These are phyloP conservation scores for Sisor rabdophorus DNA, from an alignment of 2,113 vertebrate species.

Conservation along the genomic window DNA sequence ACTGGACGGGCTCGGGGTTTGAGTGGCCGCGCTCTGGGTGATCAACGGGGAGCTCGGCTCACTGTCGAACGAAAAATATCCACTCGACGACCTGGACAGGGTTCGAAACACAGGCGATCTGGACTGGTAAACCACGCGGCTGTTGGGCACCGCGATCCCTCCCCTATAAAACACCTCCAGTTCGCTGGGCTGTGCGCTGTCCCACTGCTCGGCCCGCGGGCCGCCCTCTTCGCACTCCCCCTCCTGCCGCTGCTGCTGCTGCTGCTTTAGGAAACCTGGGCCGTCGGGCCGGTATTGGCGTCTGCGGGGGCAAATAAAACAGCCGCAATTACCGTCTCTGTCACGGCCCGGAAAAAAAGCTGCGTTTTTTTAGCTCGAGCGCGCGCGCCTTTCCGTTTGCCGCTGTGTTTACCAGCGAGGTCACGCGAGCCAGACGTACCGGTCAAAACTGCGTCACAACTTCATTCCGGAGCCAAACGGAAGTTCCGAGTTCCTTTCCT, in stretches of 20 bases:
- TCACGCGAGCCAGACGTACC: background rate
- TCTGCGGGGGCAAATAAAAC: conserved; percentile 72
- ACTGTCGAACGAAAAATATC: conserved; percentile 87
- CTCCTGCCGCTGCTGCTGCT: conserved; percentile 56
- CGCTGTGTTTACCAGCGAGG: conserved; percentile 2
- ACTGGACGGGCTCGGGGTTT: conserved; percentile 83
- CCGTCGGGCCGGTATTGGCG: conserved; percentile 73
- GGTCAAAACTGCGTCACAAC: conserved; percentile 78
- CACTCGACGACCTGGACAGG: conserved; percentile 82
- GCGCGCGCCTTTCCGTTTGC: background rate
- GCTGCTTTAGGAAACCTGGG: conserved; percentile 70
- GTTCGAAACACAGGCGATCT: conserved; percentile 78
- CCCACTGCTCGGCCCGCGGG: conserved; percentile 60
- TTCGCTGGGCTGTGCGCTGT: conserved; percentile 65
- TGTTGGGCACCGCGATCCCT: conserved; percentile 68
- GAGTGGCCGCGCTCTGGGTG: conserved; percentile 80
- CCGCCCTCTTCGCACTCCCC: conserved; percentile 66
- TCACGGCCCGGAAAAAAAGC: conserved; percentile 6
- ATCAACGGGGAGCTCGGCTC: conserved; percentile 79
- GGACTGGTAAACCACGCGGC: conserved; percentile 74
- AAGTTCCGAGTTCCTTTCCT: conserved; percentile 54
- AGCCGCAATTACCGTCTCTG: conserved; percentile 41
- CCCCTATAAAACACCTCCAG: conserved; percentile 66
- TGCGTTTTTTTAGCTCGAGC: background rate
- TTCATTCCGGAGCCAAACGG: conserved; percentile 38